Evolutionary conservation across 2,888 invertebrate species (phyloP).

Genomic region (Spatulosminthurus flaviceps): DNA sequence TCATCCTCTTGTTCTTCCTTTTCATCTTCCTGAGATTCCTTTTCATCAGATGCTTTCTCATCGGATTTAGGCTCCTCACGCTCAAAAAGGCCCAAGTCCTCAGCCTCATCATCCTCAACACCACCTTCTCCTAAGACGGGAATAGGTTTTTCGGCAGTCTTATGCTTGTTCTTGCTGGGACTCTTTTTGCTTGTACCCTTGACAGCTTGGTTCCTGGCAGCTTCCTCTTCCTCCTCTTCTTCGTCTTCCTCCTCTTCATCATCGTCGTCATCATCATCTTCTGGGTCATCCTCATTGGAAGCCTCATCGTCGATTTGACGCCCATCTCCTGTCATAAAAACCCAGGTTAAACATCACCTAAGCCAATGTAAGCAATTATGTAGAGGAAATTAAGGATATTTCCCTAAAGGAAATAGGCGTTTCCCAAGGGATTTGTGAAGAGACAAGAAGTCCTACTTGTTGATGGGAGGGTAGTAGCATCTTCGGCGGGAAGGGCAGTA

Average conservation of each 20-base stretch:
- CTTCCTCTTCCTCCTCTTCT: slow-evolving; percentile 61
- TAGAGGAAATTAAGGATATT: background rate
- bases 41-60: slow-evolving; percentile 55
- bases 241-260: slow-evolving; percentile 62
- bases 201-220: slow-evolving; percentile 46
- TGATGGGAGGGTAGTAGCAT: slow-evolving; percentile 34
- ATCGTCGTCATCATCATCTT: slow-evolving; percentile 58
- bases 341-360: too few relatives aligned
- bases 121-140: slow-evolving; percentile 61
- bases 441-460: slow-evolving; percentile 24
- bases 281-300: slow-evolving; percentile 57
- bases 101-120: slow-evolving; percentile 63
- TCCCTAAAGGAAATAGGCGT: background rate
- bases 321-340: slow-evolving; percentile 50
- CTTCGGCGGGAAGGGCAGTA: slow-evolving; percentile 39
- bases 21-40: slow-evolving; percentile 56
- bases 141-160: slow-evolving; percentile 57
- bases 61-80: slow-evolving; percentile 59
- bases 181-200: background rate
- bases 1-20: slow-evolving; percentile 57
- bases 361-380: too few relatives aligned
- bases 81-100: slow-evolving; percentile 61
- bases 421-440: background rate
- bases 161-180: slow-evolving; percentile 44
- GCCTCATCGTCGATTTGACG: slow-evolving; percentile 54